These are phyloP conservation scores for Phenganax subtilis DNA, from an alignment of 92 coral and sea anemone species.

Conservation along the genomic window DNA sequence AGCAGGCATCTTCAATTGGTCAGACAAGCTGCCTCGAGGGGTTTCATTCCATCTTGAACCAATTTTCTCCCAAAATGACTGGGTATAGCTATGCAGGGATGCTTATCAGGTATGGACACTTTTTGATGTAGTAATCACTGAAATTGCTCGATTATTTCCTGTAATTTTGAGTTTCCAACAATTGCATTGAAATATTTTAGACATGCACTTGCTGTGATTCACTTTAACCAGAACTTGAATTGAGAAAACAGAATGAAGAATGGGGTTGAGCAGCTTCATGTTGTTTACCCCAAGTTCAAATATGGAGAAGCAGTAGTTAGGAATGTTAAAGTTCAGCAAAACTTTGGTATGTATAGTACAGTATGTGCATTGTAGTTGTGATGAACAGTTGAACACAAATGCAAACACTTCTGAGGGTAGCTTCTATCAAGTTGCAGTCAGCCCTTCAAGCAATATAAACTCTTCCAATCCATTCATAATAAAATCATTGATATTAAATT, in stretches of 20 bases:
- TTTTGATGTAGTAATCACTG: too few species aligned
- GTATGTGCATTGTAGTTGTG: background rate
- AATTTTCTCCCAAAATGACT: slow-evolving; percentile 15
- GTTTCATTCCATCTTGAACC: background rate
- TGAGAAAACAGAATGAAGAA: slow-evolving; percentile 31
- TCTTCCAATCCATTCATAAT: background rate
- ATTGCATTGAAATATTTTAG: slow-evolving; percentile 22
- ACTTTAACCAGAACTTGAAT: slow-evolving; percentile 32
- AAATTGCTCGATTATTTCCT: too few species aligned
- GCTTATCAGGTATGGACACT: slow-evolving; percentile 15
- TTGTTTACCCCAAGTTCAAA: slow-evolving; percentile 43
- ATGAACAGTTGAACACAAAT: background rate
- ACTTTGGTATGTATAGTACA: slow-evolving; percentile 17
- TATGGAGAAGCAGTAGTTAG: slow-evolving; percentile 46
- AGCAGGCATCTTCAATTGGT: background rate
- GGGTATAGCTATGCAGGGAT: slow-evolving; percentile 7
- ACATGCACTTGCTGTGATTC: slow-evolving; percentile 42
- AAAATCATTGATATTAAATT: background rate
- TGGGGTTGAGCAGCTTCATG: slow-evolving; percentile 19
- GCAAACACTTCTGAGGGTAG: background rate
- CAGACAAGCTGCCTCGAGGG: slow-evolving; percentile 14
- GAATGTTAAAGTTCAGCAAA: slow-evolving; percentile 23
- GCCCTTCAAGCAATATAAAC: background rate
- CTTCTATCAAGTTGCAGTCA: background rate
- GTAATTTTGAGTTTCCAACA: background rate